Percentiles rank a stretch among this genome's conserved stretches.
Evolutionary conservation across 2,113 vertebrate genomes (phyloP).

Genomic region (Rhabdomys dilectus): DNA sequence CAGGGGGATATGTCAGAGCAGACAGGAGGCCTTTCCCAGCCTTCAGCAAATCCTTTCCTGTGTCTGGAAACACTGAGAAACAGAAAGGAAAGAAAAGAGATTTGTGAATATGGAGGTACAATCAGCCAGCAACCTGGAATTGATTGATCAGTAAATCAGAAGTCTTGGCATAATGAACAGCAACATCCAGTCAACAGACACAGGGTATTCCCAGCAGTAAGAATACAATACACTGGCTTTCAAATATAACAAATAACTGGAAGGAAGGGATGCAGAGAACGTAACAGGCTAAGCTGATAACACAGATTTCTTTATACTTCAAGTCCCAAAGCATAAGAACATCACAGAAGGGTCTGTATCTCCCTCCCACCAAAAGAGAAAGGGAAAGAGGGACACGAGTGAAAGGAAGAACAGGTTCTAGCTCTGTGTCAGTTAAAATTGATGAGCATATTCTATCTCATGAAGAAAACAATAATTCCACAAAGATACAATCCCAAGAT

Average conservation of each 20-base stretch:
- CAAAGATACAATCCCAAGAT: slow-evolving; percentile 24
- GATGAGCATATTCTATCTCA: background rate
- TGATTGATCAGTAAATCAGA: background rate
- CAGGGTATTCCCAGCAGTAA: background rate
- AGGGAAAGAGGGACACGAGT: background rate
- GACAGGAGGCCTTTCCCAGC: background rate
- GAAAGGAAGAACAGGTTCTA: background rate
- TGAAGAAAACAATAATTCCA: slow-evolving; percentile 25
- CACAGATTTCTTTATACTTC: background rate
- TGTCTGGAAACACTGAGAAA: background rate
- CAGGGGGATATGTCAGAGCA: background rate
- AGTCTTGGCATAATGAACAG: background rate
- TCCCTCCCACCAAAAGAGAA: background rate
- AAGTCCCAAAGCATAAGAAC: background rate
- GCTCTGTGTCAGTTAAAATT: background rate
- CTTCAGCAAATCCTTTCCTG: background rate
- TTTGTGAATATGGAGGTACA: background rate
- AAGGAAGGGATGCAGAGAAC: too few species aligned
- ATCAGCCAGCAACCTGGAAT: background rate
- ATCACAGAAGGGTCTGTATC: background rate
- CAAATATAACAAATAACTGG: background rate
- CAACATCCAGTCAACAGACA: too few species aligned
- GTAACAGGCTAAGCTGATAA: background rate
- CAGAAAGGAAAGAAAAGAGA: background rate
- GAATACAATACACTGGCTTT: background rate